Conservation (phyloP, 1,140 invertebrate species). For the Ridgeia piscesae region DNA sequence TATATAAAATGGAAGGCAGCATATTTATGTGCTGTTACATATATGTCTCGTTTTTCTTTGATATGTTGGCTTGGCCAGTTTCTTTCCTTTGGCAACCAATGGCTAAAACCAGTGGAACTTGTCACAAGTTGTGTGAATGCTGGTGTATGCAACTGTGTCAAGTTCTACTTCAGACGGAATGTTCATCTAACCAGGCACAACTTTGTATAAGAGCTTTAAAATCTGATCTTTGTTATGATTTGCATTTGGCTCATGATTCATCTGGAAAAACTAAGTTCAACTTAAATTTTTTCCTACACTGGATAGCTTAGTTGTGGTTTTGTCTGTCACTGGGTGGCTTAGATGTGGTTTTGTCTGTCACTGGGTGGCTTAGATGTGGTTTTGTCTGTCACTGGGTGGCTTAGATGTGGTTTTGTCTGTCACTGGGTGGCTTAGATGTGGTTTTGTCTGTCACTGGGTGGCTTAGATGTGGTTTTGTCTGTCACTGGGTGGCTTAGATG, state of each 20-base stretch:
- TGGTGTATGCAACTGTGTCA: neutral
- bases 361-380: too few species aligned
- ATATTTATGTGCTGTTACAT: neutral
- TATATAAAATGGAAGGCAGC: neutral
- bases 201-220: neutral
- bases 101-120: neutral
- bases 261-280: neutral
- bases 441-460: too few species aligned
- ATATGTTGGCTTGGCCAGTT: neutral
- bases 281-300: neutral
- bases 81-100: constrained; percentile 1
- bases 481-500: neutral
- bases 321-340: neutral
- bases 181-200: neutral
- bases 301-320: neutral
- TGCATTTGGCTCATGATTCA: neutral
- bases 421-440: too few species aligned
- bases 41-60: neutral
- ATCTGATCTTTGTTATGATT: neutral
- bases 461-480: neutral
- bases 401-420: too few species aligned
- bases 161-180: neutral
- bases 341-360: too few species aligned
- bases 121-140: neutral
- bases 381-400: too few species aligned